Evolutionary conservation across 2,797 vertebrate species (phyloP), one percentile per base, ranked within the genome.

Genomic region (Pogonophryne albipinna): DNA sequence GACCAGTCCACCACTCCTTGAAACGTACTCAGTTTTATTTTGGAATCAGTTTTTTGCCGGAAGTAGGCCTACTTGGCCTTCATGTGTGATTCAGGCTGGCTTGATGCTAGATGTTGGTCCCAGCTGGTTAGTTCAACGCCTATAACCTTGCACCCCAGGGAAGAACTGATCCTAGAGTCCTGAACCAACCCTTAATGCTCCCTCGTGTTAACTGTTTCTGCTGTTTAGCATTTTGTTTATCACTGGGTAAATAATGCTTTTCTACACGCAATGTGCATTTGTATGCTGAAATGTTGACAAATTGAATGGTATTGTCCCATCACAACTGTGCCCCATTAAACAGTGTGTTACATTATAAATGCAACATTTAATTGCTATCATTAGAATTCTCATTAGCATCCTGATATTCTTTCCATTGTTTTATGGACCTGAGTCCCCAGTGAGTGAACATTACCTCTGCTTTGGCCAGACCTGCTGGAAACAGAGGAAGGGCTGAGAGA

Each of bases 41-140:
- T 87, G 66, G 71, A 63, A 65, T 49, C 0, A 2, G 0, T 70
- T 8, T 19, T 19, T 23, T 10, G 0, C 65, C 49, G 63, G 79
- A 89, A 61, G 47, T 74, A 27, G 23, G 23, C 23, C 23, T 27
- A 1, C 1, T 34, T 4, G 2, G 2, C 12, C 4, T 55, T 14
- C 3, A 0, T 27, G 1, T 50, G 4, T 49, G 11, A 69, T 59
- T 74, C n/a, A 16, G 13, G 0, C 0, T 1, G 0, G 0, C 42
- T 76, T 81, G 11, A 74, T 3, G 5, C 15, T 47, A 58, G 14
- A 53, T 46, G 87, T 87, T 85, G 89, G 91, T 91, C 91, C 93
- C 83, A 91, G 87, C 83, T 92, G 85, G 74, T 69, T 73, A 85
- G 57, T 77, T 78, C 56, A 74, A 86, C 50, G 66, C 85, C 87